Conservation (phyloP, 1,140 invertebrate species). For the Chrysopa pallens region DNA sequence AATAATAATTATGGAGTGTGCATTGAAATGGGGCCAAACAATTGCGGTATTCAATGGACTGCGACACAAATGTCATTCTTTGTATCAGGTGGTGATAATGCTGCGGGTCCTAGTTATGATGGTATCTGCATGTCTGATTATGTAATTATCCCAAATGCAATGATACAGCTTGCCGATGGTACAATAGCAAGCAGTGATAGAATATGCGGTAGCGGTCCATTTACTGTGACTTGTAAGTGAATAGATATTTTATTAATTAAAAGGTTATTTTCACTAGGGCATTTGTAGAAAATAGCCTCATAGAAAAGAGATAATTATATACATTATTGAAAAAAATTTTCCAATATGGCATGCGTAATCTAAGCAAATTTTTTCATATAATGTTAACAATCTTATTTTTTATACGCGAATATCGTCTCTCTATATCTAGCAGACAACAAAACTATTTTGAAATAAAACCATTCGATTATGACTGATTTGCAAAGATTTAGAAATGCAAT, state of each 20-base stretch:
- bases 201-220: conserved; percentile 54
- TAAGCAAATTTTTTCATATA: too few relatives aligned
- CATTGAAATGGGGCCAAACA: conserved; percentile 42
- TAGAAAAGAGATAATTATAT: too few relatives aligned
- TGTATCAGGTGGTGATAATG: conserved; percentile 30
- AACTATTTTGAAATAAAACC: too few relatives aligned
- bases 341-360: too few relatives aligned
- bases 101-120: conserved; percentile 33
- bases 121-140: conserved; percentile 39
- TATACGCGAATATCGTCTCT: too few relatives aligned
- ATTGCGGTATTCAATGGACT: conserved; percentile 45
- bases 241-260: not conserved
- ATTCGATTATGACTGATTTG: too few relatives aligned
- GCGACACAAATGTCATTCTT: conserved; percentile 40
- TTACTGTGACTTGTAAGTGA: not conserved
- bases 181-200: conserved; percentile 32
- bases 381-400: too few relatives aligned
- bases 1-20: conserved; percentile 63
- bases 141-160: conserved; percentile 52
- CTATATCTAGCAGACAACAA: too few relatives aligned
- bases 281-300: too few relatives aligned
- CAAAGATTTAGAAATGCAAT: too few relatives aligned
- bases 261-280: not conserved
- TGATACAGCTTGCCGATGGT: conserved; percentile 21
- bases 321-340: too few relatives aligned